Evolutionary conservation across 2,888 invertebrate species (phyloP), one percentile per base, ranked within the genome.

Genomic region (Drosophila robusta): DNA sequence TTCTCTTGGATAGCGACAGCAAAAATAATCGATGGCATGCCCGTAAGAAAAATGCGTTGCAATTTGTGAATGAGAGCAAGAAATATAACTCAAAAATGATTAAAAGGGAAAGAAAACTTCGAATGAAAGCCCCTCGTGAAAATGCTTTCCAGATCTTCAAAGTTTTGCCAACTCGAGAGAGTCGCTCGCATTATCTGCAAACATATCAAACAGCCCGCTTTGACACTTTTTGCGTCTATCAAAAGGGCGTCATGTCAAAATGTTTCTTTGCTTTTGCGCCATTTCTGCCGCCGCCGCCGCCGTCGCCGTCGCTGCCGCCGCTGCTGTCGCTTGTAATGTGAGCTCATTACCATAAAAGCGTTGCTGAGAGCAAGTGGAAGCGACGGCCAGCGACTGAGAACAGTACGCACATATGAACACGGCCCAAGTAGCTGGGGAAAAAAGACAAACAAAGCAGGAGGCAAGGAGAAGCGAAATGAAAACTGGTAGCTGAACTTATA

Each of bases 291-390:
- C 52, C 16, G 24, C 46, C 41, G 57, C 8, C 44, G 36, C 34
- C 56, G 49, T 16, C 32, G 34, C 9, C 16, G 36, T 36, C 42
- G 24, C 8, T 47, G 57, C 16, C 34, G 45, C 12, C 26, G 39
- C 42, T 57, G 50, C 68, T 78, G 74, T 69, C 66, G 75, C 78
- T 75, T 84, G 85, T 81, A 87, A 84, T 87, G 85, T 77, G 87
- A 87, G 79, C 85, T 86, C 85, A 89, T 86, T 86, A 87, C 80
- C 87, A 88, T 86, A 85, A 88, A 83, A 83, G 85, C 85, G 76
- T 73, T 65, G 80, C 87, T 66, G 58, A 51, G 47, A 61, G 63
- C 57, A 26, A 54, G 34, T 54, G 56, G 41, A 36, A 36, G 60
- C 60, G 38, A 50, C 44, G 44, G 57, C 39, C 49, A 55, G 38